These are phyloP conservation scores for Metalampra italica DNA, from an alignment of 2,888 invertebrate species.

Conservation along the genomic window DNA sequence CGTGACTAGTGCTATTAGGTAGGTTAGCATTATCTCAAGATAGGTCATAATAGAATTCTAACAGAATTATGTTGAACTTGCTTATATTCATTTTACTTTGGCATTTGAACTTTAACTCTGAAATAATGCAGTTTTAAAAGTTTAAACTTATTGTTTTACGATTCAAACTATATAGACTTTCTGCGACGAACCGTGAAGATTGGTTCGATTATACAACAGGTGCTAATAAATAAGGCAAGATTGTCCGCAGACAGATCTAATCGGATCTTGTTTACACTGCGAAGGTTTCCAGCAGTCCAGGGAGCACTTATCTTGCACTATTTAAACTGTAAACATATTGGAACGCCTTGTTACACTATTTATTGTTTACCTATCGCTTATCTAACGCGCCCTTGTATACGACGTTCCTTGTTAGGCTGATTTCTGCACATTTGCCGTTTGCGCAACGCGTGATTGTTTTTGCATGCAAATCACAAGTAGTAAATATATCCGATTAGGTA, in stretches of 20 bases:
- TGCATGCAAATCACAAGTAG: constrained; percentile 57
- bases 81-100: too few relatives aligned
- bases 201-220: constrained; percentile 45
- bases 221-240: constrained; percentile 65
- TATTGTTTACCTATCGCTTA: constrained; percentile 63
- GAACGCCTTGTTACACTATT: constrained; percentile 53
- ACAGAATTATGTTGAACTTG: too few relatives aligned
- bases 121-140: neutral
- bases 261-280: constrained; percentile 70
- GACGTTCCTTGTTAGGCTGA: constrained; percentile 61
- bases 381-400: constrained; percentile 51
- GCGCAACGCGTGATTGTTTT: constrained; percentile 54
- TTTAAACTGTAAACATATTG: constrained; percentile 62
- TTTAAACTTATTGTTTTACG: too few relatives aligned
- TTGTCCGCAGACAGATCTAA: constrained; percentile 60
- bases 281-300: constrained; percentile 36
- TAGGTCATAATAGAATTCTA: too few relatives aligned
- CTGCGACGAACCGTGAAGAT: constrained; percentile 37
- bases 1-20: too few relatives aligned
- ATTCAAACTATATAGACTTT: neutral
- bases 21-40: too few relatives aligned
- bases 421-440: constrained; percentile 58
- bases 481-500: constrained; percentile 62
- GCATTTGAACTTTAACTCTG: too few relatives aligned
- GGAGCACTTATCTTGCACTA: constrained; percentile 43